Evolutionary conservation across 2,797 vertebrate species (phyloP).

Genomic region (Sebastes melanostomus): DNA sequence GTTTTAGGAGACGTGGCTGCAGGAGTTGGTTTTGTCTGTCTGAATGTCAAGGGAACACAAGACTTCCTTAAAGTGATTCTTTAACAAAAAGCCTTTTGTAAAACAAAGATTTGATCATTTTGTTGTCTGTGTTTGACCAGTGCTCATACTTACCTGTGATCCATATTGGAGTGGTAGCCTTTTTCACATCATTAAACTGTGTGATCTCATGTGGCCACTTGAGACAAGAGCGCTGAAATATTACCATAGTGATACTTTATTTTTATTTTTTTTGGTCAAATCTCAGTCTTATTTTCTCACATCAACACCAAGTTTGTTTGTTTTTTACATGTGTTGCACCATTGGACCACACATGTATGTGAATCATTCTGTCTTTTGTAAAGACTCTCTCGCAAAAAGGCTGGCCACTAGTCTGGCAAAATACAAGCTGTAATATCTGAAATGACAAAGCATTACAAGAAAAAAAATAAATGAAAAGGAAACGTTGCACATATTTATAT

Average conservation of each 20-base stretch:
- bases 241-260: neutral
- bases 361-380: conserved; percentile 92
- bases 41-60: conserved; percentile 56
- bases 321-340: conserved; percentile 80
- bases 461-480: conserved; percentile 84
- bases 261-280: conserved; percentile 42
- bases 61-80: conserved; percentile 42
- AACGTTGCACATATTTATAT: conserved; percentile 99
- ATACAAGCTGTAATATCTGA: conserved; percentile 93
- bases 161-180: conserved; percentile 52
- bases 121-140: conserved; percentile 9
- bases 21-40: conserved; percentile 36
- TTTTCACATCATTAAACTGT: conserved; percentile 15
- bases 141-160: conserved; percentile 56
- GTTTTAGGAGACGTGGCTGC: neutral
- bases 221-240: conserved; percentile 28
- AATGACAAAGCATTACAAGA: conserved; percentile 81
- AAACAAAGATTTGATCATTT: conserved; percentile 54
- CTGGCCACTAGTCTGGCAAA: conserved; percentile 91
- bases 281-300: conserved; percentile 60
- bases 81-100: conserved; percentile 46
- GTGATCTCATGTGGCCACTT: conserved; percentile 39
- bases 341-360: conserved; percentile 78
- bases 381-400: conserved; percentile 89
- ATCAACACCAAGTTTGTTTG: conserved; percentile 77